Evolutionary conservation across 64 coral and sea anemone species (phyloP), one percentile per base, ranked within the genome.

Genomic region (Dendrophyllia cribrosa): DNA sequence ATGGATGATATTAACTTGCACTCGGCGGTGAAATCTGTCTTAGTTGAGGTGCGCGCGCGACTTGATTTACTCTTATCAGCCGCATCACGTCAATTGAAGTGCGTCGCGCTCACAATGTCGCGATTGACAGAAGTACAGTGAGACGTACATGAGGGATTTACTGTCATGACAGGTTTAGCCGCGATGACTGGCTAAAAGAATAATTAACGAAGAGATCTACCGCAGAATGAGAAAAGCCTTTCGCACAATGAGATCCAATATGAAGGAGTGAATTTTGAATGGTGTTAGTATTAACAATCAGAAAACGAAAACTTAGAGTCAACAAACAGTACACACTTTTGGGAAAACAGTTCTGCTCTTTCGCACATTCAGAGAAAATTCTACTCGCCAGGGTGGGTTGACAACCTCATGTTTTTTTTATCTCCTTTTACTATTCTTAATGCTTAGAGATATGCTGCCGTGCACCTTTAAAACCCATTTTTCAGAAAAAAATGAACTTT

Each of bases 1-100:
- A 84, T 67, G 79, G 19, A 59, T 64, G 58, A 67, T 84, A 67
- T 67, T 84, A 51, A 67, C 80, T 50, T 84, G 45, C 60, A 50
- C 46, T 84, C 17, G 61, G 62, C 62, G 80, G 61, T 68, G 80
- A 84, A 84, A 84, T 84, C 44, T 66, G 80, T 51, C 80, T 68
- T 61, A 51, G 45, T n/a, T 51, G 80, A 68, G 17, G 17, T 4
- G 60, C 62, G 60, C 62, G n/a, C 62, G 26, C 66, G 66, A 61
- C 66, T 84, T 26, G 80, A 66, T 19, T 68, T 20, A 12, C 25
- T 19, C 4, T 84, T 84, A 84, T 84, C 80, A 48, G 80, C 7
- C 80, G 60, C 60, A 84, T 84, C 80, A 84, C 65, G 80, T 84
- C 80, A 84, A 67, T 84, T 82, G 58, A 82, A 82, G 80, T 84